Evolutionary conservation across 2,797 vertebrate species (phyloP).

Genomic region (Molossus molossus): DNA sequence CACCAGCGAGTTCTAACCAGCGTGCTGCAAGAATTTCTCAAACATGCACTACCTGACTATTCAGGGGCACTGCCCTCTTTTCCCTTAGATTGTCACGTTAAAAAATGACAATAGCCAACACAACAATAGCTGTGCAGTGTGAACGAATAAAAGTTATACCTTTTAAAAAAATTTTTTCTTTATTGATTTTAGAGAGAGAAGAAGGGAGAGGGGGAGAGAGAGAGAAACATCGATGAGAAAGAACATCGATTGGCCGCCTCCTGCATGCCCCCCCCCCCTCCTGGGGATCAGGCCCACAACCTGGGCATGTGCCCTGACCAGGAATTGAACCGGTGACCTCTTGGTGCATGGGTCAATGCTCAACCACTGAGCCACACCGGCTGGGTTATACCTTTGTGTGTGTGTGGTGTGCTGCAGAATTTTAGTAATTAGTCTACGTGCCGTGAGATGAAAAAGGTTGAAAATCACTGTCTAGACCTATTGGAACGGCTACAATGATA

Average conservation of each 20-base stretch:
- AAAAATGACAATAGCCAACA: not conserved
- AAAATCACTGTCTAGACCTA: not conserved
- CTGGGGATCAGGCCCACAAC: too few species aligned
- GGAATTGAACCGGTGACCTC: too few species aligned
- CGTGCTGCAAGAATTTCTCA: not conserved
- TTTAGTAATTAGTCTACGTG: not conserved
- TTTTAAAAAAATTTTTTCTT: not conserved
- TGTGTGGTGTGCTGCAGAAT: not conserved
- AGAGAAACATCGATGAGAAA: too few species aligned
- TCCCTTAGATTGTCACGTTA: not conserved
- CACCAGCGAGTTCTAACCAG: accelerated
- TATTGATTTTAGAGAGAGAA: too few species aligned
- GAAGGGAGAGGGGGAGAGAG: too few species aligned
- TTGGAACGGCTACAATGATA: not conserved
- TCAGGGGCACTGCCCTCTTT: not conserved
- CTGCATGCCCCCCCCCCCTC: too few species aligned
- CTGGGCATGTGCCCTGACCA: too few species aligned
- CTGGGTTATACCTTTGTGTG: too few species aligned
- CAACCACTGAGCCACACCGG: too few species aligned
- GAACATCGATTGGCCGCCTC: too few species aligned
- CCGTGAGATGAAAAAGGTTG: not conserved
- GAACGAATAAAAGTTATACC: not conserved
- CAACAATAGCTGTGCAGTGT: not conserved
- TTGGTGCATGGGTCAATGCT: too few species aligned
- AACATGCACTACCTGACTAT: not conserved